Conservation (phyloP, 2,113 vertebrate species). For the Zosterops hypoxanthus region DNA sequence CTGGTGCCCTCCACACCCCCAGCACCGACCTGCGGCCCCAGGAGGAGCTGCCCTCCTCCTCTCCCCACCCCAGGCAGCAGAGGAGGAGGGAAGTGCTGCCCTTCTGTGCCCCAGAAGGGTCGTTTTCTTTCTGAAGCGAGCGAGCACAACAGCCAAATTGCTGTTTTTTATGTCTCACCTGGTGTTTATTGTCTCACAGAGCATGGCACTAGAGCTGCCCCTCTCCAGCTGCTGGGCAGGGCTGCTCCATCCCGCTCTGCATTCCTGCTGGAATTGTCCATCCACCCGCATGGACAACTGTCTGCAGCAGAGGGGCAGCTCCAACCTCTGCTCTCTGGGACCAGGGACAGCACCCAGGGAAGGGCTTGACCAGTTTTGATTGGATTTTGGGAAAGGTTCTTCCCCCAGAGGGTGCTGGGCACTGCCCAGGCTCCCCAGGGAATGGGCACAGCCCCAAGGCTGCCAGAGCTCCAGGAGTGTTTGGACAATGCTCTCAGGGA, state of each 20-base stretch:
- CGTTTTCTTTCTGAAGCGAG: background rate
- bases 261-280: background rate
- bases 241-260: background rate
- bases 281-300: rapidly evolving
- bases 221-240: background rate
- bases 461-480: background rate
- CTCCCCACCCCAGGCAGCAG: background rate
- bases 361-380: rapidly evolving
- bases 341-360: background rate
- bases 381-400: background rate
- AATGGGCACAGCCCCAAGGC: background rate
- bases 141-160: background rate
- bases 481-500: rapidly evolving
- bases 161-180: background rate
- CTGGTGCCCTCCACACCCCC: background rate
- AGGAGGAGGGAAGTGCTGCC: background rate
- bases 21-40: background rate
- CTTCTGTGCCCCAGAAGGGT: background rate
- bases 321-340: background rate
- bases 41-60: background rate
- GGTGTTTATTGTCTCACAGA: background rate
- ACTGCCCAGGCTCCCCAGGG: background rate
- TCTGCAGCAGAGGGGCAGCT: background rate
- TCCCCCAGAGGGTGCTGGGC: background rate
- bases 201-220: background rate